Conservation (phyloP, 1,140 invertebrate genomes). For the Drosophila bocqueti region DNA sequence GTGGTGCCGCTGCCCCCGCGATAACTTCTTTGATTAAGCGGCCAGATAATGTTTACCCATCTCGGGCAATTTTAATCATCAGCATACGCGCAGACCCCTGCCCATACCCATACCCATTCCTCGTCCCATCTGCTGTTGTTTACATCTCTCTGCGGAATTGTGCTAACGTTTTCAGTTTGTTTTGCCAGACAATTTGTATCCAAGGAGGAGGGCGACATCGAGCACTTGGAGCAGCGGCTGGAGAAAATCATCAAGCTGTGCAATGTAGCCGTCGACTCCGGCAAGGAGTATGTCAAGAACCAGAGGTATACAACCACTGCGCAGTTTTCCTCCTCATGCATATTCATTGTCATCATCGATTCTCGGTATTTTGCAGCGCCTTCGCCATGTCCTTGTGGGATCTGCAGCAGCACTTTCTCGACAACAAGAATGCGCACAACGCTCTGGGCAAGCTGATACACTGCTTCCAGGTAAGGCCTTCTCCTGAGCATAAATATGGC, state of each 20-base stretch:
- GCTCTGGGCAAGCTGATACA: slow-evolving; percentile 84
- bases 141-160: slow-evolving; percentile 49
- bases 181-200: slow-evolving; percentile 90
- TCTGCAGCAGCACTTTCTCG: slow-evolving; percentile 91
- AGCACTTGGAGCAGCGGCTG: slow-evolving; percentile 93
- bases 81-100: slow-evolving; percentile 4
- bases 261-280: slow-evolving; percentile 93
- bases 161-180: slow-evolving; percentile 64
- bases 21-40: slow-evolving; percentile 54
- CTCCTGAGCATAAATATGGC: background rate
- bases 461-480: slow-evolving; percentile 87
- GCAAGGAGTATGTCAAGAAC: slow-evolving; percentile 94
- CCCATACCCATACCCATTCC: background rate
- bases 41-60: slow-evolving; percentile 48
- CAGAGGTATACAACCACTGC: slow-evolving; percentile 89
- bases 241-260: slow-evolving; percentile 96
- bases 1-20: background rate
- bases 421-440: slow-evolving; percentile 87
- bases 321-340: slow-evolving; percentile 38
- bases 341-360: slow-evolving; percentile 50
- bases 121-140: slow-evolving; percentile 51
- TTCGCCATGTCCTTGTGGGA: slow-evolving; percentile 95
- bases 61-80: slow-evolving; percentile 47
- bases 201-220: slow-evolving; percentile 93
- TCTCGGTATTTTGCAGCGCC: slow-evolving; percentile 86